Conservation (phyloP, 2,888 invertebrate genomes). For the Callinectes sapidus region DNA sequence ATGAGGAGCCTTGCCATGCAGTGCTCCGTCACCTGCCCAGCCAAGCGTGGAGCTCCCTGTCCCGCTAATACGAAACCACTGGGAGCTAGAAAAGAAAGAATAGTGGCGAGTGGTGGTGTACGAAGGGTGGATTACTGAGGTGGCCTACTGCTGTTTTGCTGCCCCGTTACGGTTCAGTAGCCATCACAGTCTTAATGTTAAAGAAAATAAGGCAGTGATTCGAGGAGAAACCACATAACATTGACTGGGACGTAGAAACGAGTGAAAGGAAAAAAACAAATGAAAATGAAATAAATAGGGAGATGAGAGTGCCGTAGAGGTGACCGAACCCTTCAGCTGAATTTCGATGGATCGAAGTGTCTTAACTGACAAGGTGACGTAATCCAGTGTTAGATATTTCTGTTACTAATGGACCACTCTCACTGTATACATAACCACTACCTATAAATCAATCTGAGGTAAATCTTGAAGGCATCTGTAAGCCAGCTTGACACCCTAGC, state of each 20-base stretch:
- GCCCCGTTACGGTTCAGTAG: neutral
- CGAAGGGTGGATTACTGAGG: neutral
- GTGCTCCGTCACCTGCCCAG: neutral
- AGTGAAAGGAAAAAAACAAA: neutral
- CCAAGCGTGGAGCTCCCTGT: neutral
- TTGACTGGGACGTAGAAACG: neutral
- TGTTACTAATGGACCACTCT: neutral
- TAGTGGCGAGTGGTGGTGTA: neutral
- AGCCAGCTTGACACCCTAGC: neutral
- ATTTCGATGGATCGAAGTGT: neutral
- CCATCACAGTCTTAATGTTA: neutral
- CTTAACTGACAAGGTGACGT: neutral
- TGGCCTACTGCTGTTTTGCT: neutral
- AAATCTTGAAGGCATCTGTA: neutral
- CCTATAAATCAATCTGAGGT: neutral
- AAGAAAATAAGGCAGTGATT: neutral
- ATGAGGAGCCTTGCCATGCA: neutral
- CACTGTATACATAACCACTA: neutral
- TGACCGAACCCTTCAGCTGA: neutral
- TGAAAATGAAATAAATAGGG: neutral
- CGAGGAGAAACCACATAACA: neutral
- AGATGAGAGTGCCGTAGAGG: neutral
- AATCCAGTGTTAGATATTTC: neutral
- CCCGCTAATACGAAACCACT: neutral
- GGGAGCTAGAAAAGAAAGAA: neutral